A percentile compares a stretch with the other conserved stretches of the same genome.
Evolutionary conservation across 2,888 invertebrate species (phyloP).

Genomic region (Carcina quercana): DNA sequence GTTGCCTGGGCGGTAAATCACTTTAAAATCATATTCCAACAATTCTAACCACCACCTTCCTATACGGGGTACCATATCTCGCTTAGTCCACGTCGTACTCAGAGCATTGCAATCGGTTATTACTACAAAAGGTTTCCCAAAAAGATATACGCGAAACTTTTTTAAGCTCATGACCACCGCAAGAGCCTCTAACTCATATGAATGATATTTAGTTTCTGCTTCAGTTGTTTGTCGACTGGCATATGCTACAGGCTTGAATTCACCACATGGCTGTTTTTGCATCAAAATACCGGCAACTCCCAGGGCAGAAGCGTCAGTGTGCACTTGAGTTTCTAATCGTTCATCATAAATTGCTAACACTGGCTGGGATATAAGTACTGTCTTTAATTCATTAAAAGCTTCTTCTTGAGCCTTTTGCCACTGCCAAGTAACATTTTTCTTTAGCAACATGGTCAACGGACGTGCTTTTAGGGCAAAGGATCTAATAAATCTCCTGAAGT

Average conservation of each 20-base stretch:
- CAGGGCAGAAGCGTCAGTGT: slow-evolving; percentile 12
- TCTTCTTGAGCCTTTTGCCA: not conserved
- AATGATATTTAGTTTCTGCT: slow-evolving; percentile 11
- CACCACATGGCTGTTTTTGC: not conserved
- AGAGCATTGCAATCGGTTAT: slow-evolving; percentile 14
- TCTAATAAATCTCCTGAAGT: slow-evolving; percentile 8
- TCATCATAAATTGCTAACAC: slow-evolving; percentile 23
- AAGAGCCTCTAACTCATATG: slow-evolving; percentile 13
- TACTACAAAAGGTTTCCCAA: slow-evolving; percentile 7
- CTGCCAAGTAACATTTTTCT: not conserved
- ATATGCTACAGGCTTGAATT: slow-evolving; percentile 8
- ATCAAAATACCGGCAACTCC: slow-evolving; percentile 12
- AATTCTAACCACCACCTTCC: slow-evolving; percentile 14
- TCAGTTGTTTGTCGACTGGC: slow-evolving; percentile 13
- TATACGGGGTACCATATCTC: slow-evolving; percentile 13
- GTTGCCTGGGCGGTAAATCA: slow-evolving; percentile 10
- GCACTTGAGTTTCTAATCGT: slow-evolving; percentile 15
- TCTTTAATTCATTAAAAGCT: slow-evolving; percentile 4
- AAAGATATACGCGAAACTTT: slow-evolving; percentile 13
- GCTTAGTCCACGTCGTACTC: slow-evolving; percentile 11
- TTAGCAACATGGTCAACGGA: slow-evolving; percentile 7
- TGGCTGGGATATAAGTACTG: slow-evolving; percentile 5
- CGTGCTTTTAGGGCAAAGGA: slow-evolving; percentile 3
- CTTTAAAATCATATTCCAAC: slow-evolving; percentile 9
- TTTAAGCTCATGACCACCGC: slow-evolving; percentile 12